Conservation (phyloP, 1,140 invertebrate species). For the Druon quercuslanigerum region DNA sequence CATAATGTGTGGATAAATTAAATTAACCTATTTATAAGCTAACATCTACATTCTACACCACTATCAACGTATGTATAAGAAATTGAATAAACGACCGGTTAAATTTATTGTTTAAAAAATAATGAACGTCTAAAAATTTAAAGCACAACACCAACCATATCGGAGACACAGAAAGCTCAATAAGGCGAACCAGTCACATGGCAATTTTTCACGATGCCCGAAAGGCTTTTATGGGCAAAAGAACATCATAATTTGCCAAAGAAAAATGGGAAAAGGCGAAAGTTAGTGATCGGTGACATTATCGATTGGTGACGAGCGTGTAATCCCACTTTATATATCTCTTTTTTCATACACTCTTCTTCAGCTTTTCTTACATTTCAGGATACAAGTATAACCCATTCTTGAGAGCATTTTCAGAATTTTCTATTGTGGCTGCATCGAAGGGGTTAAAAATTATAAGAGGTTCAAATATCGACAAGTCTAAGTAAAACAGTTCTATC, state of each 20-base stretch:
- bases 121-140: conserved; percentile 58
- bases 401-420: not conserved
- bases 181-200: not conserved
- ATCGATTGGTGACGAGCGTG: conserved; percentile 20
- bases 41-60: conserved; percentile 76
- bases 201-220: not conserved
- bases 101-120: conserved; percentile 75
- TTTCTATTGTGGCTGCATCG: too few species aligned
- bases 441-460: too few species aligned
- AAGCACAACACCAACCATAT: not conserved
- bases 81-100: conserved; percentile 73
- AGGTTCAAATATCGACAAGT: too few species aligned
- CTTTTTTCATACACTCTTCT: not conserved
- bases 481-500: too few species aligned
- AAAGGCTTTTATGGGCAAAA: conserved; percentile 1
- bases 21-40: conserved; percentile 78
- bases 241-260: conserved; percentile 2
- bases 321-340: conserved; percentile 23
- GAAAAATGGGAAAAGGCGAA: not conserved
- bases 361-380: not conserved
- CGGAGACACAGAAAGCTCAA: not conserved
- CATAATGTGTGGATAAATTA: conserved; percentile 72
- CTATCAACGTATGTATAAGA: conserved; percentile 72
- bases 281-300: conserved; percentile 19
- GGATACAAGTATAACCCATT: not conserved